Percentiles rank a stretch among this genome's conserved stretches.
phyloP scores from a whole-genome alignment of 2,888 invertebrate species.

The Caenorhabditis sp. region DNA sequence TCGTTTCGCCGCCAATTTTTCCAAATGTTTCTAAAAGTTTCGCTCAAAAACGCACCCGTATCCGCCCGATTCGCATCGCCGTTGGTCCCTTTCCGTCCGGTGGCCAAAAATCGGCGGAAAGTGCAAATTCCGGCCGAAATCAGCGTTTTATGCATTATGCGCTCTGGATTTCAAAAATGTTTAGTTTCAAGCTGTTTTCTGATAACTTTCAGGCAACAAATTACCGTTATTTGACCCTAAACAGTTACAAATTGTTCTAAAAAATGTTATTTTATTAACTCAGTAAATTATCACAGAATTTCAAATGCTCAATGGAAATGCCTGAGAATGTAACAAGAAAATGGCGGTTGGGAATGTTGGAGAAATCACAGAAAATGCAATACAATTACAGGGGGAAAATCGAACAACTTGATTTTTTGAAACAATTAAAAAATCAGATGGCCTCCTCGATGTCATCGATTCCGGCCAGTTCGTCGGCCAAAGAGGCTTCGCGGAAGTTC shows the following conservation, averaged over 20 bases:
- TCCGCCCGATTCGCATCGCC: slow-evolving; percentile 35
- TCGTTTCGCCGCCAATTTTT: too few relatives aligned
- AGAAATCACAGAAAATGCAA: background rate
- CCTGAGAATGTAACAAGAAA: slow-evolving; percentile 7
- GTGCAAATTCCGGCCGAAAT: background rate
- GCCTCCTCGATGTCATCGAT: background rate
- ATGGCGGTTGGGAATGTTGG: slow-evolving; percentile 9
- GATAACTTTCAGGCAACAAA: background rate
- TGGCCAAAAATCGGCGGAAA: slow-evolving; percentile 12
- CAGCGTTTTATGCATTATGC: slow-evolving; percentile 32
- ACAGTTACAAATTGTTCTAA: background rate
- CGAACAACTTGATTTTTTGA: too few relatives aligned
- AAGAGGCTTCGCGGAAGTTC: slow-evolving; percentile 48
- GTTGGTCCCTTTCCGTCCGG: background rate
- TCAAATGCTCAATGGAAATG: background rate
- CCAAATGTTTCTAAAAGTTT: background rate
- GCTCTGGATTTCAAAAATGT: background rate
- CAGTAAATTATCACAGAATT: slow-evolving; percentile 7
- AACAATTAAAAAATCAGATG: background rate
- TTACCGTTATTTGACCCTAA: background rate
- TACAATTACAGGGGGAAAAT: too few relatives aligned
- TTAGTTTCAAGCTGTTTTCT: too few relatives aligned
- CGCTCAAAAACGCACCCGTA: slow-evolving; percentile 29
- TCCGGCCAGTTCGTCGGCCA: slow-evolving; percentile 43
- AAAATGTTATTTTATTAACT: slow-evolving; percentile 10